A percentile compares a stretch with the other conserved stretches of the same genome.
phyloP scores from a whole-genome alignment of 2,113 vertebrate species.

The Microcebus jonahi region DNA sequence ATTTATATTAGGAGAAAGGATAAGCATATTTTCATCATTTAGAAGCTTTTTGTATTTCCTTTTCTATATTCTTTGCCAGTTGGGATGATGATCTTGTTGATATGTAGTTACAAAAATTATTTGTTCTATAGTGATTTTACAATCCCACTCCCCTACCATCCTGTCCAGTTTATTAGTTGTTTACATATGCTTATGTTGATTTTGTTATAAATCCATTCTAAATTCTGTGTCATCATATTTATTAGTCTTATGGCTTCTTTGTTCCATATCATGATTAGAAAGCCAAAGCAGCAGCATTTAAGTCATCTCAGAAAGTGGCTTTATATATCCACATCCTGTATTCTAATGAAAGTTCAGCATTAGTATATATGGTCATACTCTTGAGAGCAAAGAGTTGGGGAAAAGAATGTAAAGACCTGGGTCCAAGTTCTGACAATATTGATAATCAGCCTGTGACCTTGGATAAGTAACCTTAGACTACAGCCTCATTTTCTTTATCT shows the following conservation, averaged over 20 bases:
- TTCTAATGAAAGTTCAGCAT: neutral
- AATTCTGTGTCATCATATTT: neutral
- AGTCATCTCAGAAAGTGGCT: neutral
- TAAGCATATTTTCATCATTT: neutral
- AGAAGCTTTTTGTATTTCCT: neutral
- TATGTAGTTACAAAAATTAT: neutral
- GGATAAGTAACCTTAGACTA: neutral
- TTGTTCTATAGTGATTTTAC: neutral
- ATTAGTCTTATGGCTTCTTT: neutral
- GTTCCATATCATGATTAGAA: neutral
- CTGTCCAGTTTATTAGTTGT: neutral
- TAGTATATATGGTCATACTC: neutral
- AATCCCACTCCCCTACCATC: neutral
- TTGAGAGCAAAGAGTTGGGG: neutral
- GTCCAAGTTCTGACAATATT: neutral
- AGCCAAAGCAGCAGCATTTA: neutral
- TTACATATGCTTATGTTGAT: neutral
- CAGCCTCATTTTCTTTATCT: slow-evolving; percentile 7
- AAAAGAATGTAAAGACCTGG: neutral
- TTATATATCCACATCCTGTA: neutral
- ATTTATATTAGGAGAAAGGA: neutral
- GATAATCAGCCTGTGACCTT: neutral
- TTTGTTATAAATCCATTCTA: neutral
- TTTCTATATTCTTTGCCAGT: neutral
- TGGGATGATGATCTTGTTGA: neutral